Evolutionary conservation across 2,797 vertebrate genomes (phyloP).

Genomic region (Orientallactaga sibirica): DNA sequence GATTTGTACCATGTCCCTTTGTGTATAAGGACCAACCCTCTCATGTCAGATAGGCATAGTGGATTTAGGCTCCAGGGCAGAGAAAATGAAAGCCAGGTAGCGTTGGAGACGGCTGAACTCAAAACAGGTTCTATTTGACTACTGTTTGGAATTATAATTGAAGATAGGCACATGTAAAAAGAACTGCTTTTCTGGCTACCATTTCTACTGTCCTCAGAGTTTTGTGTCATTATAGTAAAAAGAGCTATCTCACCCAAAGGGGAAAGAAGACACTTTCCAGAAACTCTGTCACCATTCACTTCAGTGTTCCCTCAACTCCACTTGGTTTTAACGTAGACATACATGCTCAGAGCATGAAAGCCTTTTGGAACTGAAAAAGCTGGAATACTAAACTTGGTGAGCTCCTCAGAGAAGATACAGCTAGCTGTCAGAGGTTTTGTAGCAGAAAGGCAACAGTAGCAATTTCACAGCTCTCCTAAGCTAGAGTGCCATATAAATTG

Average conservation of each 20-base stretch:
- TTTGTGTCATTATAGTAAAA: not conserved
- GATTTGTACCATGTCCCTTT: not conserved
- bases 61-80: not conserved
- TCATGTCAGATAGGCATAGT: not conserved
- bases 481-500: not conserved
- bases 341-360: not conserved
- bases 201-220: not conserved
- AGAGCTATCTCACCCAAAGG: not conserved
- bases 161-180: not conserved
- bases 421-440: not conserved
- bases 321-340: not conserved
- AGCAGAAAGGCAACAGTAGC: not conserved
- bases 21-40: not conserved
- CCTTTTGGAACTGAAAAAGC: not conserved
- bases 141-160: slow-evolving; percentile 6
- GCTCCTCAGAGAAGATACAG: not conserved
- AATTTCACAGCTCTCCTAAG: not conserved
- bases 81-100: not conserved
- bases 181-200: not conserved
- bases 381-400: not conserved
- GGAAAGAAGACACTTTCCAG: not conserved
- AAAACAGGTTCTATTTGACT: not conserved
- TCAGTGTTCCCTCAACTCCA: not conserved
- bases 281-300: not conserved
- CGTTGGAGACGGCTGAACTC: not conserved